Evolutionary conservation across 1,140 invertebrate species (phyloP), one percentile per base, ranked within the genome.

Genomic region (Leucophenga varia): DNA sequence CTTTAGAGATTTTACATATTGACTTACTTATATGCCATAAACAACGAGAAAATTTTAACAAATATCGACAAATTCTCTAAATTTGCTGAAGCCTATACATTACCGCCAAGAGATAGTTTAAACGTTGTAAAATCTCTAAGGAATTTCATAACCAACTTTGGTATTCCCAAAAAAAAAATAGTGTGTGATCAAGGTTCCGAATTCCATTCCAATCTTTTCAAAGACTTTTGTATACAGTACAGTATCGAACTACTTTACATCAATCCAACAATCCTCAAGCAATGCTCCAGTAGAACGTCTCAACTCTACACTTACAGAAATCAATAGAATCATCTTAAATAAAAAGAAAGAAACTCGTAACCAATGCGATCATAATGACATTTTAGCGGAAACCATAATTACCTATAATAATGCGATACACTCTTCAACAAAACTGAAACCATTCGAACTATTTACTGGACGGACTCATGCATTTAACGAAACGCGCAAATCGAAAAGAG

Each of bases 221-320:
- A 55, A 48, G 60, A 68, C 44, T 54, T 54, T 28, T 52, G 30
- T 9, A 25, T 47, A 21, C 25, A 54, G 7, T 53, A 48, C 42
- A 49, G 47, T 25, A 64, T 64, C 12, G 39, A 68, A 38, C 28
- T 55, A 10, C 54, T 30, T 37, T 22, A 55, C 48, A 0, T 35
- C 32, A 13, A 7, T 35, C 32, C 32, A 35, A 35, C 16, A 35
- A n/a, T 35, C 46, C 3, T 41, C 31, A 36, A 51, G 43, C 10
- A 64, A 61, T 39, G 31, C 39, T 6, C 32, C 49, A n/a, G 32
- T 35, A 12, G 32, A 35, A 35, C 12, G 32, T 7, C 13, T 35
- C 4, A 6, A 35, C n/a, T 35, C 32, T 4, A 7, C 32, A 13
- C 13, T 12, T 5, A 35, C 32, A 13, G 32, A 35, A 35, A 35